Base-by-base conservation (phyloP, 2,797 vertebrate species). In the Harpagifer antarcticus region DNA sequence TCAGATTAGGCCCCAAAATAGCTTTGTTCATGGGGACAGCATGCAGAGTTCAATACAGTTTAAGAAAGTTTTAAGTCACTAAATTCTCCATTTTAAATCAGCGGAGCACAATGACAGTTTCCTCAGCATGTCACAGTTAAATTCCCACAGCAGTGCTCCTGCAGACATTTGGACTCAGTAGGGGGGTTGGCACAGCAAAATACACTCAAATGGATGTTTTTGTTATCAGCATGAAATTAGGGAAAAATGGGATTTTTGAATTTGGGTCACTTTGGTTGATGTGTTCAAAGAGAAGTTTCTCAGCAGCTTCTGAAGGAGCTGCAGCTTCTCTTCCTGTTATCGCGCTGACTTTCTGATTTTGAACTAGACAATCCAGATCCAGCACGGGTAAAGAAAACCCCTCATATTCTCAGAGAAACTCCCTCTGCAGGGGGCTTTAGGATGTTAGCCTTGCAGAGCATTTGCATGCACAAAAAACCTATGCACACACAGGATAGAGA, bases 191-290 rank as follows among this genome's bases (percentile, higher is more conserved):
- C 70, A 76, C 68, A 74, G 48, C 5, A 3, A 53, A 64, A 62
- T 59, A 83, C 69, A 67, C 74, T 80, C 9, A 72, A 84, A 82
- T 57, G 59, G 61, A 81, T 83, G 72, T 78, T 82, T 78, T 76
- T 80, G 59, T 82, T 76, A 82, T 79, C 75, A 71, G 71, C 83
- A 72, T 88, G 75, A 89, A 86, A 89, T 85, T 73, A 65, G 49
- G 53, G 63, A 74, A 76, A 89, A 85, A 82, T 76, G 47, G 76
- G 73, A 84, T 85, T 87, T 88, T 19, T 84, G 69, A 84, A 88
- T 84, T 43, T 82, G 68, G 82, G 85, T 86, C 86, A 76, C 74
- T 78, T 52, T 68, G 54, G 66, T 70, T 61, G 71, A 81, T 68
- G 70, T 70, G 62, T 79, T 87, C 64, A 86, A 84, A 85, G 72